phyloP scores from a whole-genome alignment of 1,140 invertebrate genomes.

The Eupristina koningsbergeri region DNA sequence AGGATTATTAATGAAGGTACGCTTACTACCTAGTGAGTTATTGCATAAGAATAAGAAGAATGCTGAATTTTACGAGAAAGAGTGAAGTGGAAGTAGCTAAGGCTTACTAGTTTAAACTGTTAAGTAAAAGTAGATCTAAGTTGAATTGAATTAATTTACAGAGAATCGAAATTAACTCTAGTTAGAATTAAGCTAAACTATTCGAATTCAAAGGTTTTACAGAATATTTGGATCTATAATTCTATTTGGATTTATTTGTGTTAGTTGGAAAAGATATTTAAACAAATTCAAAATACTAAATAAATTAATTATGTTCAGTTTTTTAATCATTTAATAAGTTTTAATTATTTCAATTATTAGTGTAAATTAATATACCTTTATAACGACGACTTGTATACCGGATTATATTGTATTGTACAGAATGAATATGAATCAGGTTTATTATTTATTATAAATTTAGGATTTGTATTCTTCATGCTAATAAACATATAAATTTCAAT shows the following conservation, averaged over 20 bases:
- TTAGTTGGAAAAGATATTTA: neutral
- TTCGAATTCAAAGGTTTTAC: neutral
- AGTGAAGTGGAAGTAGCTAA: slow-evolving; percentile 55
- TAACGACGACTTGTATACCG: too few species aligned
- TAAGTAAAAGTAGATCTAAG: slow-evolving; percentile 54
- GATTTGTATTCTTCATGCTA: too few species aligned
- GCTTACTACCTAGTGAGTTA: slow-evolving; percentile 54
- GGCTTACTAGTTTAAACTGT: slow-evolving; percentile 46
- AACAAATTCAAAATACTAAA: too few species aligned
- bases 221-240: neutral
- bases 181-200: neutral
- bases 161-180: slow-evolving; percentile 29
- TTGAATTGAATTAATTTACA: slow-evolving; percentile 68
- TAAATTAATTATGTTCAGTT: too few species aligned
- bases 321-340: too few species aligned
- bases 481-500: too few species aligned
- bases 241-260: neutral
- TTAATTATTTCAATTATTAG: too few species aligned
- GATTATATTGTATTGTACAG: too few species aligned
- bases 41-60: slow-evolving; percentile 65
- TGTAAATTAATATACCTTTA: too few species aligned
- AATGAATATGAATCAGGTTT: too few species aligned
- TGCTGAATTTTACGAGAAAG: slow-evolving; percentile 54
- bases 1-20: slow-evolving; percentile 63
- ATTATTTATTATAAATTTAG: too few species aligned